Conservation (phyloP, 2,113 vertebrate genomes). For the Hystrix brachyura region DNA sequence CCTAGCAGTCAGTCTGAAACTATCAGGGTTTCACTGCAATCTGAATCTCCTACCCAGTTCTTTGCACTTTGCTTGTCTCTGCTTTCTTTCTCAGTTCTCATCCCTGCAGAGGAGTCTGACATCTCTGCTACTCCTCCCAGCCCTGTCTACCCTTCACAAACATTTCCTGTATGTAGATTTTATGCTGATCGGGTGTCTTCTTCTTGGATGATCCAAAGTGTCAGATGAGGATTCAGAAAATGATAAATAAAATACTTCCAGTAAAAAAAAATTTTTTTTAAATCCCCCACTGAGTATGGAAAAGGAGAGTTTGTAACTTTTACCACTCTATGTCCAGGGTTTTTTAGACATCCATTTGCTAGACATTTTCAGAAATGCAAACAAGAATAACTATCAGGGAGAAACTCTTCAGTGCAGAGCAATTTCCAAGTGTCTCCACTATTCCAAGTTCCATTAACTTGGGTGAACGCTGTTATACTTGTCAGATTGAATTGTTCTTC, state of each 20-base stretch:
- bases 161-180: neutral
- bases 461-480: neutral
- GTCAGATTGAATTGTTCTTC: constrained; percentile 57
- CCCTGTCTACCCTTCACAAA: neutral
- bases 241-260: neutral
- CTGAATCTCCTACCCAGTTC: neutral
- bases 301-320: neutral
- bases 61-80: neutral
- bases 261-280: neutral
- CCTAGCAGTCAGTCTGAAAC: neutral
- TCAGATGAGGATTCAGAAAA: constrained; percentile 6
- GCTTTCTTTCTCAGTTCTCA: neutral
- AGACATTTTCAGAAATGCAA: constrained; percentile 58
- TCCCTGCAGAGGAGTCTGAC: neutral
- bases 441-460: constrained; percentile 60
- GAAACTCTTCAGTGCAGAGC: constrained; percentile 31
- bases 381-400: constrained; percentile 20
- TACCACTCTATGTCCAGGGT: neutral
- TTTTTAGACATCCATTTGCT: constrained; percentile 21
- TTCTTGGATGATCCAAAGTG: neutral
- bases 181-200: neutral
- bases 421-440: neutral
- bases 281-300: neutral
- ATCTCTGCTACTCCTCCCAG: neutral
- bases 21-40: neutral